A percentile compares a stretch with the other conserved stretches of the same genome.
Evolutionary conservation across 2,888 invertebrate genomes (phyloP).

Genomic region (Craniophora ligustri): DNA sequence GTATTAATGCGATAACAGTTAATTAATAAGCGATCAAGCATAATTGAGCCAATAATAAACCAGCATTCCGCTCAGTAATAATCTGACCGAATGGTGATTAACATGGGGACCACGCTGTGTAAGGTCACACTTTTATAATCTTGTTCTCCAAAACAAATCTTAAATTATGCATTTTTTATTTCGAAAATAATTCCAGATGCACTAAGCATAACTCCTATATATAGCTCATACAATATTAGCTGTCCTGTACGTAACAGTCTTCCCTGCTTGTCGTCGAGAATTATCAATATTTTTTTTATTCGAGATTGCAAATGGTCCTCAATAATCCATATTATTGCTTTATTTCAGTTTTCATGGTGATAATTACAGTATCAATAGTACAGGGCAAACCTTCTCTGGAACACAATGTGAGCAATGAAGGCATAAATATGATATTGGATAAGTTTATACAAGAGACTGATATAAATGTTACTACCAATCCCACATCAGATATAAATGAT

Average conservation of each 20-base stretch:
- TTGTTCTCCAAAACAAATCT: too few relatives aligned
- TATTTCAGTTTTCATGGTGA: slow-evolving; percentile 36
- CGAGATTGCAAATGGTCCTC: not conserved
- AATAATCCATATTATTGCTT: not conserved
- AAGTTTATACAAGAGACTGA: slow-evolving; percentile 50
- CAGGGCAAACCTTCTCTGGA: slow-evolving; percentile 12
- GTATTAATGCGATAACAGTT: slow-evolving; percentile 70
- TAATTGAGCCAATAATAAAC: slow-evolving; percentile 56
- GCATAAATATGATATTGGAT: slow-evolving; percentile 55
- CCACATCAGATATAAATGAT: slow-evolving; percentile 11
- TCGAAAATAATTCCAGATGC: not conserved
- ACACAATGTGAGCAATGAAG: slow-evolving; percentile 41
- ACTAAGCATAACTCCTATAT: not conserved
- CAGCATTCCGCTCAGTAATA: slow-evolving; percentile 52
- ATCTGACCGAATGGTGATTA: slow-evolving; percentile 52
- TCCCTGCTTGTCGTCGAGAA: not conserved
- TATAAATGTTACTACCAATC: slow-evolving; percentile 27
- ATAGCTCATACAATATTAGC: too few relatives aligned
- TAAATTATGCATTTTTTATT: too few relatives aligned
- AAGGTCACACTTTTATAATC: slow-evolving; percentile 52
- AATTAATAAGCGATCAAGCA: slow-evolving; percentile 66
- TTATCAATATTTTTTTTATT: not conserved
- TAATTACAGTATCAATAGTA: slow-evolving; percentile 17
- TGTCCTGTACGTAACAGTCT: too few relatives aligned
- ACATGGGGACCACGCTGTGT: slow-evolving; percentile 62